Percentiles rank a stretch among this genome's conserved stretches.
phyloP scores from a whole-genome alignment of 2,888 invertebrate species.

The Yponomeuta cagnagella region DNA sequence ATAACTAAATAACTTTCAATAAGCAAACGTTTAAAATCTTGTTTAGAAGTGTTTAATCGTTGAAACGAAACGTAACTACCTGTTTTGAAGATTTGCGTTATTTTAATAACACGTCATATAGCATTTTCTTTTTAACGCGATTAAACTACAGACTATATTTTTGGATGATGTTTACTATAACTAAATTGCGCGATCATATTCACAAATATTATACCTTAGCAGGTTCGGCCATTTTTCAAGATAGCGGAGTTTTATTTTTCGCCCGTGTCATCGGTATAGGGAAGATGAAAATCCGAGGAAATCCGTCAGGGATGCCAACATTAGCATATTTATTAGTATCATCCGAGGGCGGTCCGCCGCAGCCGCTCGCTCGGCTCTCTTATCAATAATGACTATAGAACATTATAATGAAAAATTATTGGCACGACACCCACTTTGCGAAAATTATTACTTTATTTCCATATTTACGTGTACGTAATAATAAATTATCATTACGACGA shows the following conservation, averaged over 20 bases:
- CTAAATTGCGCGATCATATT: neutral
- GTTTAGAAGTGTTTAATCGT: too few relatives aligned
- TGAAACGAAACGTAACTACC: too few relatives aligned
- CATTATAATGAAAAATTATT: conserved; percentile 36
- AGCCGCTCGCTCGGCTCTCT: conserved; percentile 42
- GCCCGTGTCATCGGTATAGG: conserved; percentile 53
- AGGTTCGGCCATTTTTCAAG: conserved; percentile 49
- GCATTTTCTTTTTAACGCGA: too few relatives aligned
- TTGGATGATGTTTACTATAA: neutral
- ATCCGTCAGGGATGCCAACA: conserved; percentile 61
- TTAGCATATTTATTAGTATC: conserved; percentile 69
- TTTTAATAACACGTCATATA: too few relatives aligned
- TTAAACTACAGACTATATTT: too few relatives aligned
- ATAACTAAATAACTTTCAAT: too few relatives aligned
- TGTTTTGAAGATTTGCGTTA: too few relatives aligned
- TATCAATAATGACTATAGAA: conserved; percentile 52
- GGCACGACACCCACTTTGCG: conserved; percentile 5
- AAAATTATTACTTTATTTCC: conserved; percentile 3
- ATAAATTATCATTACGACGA: neutral
- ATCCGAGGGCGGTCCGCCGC: conserved; percentile 42
- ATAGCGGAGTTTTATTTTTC: conserved; percentile 46
- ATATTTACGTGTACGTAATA: neutral
- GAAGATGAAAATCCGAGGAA: conserved; percentile 63
- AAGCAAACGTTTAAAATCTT: too few relatives aligned
- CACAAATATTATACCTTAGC: conserved; percentile 27